These are phyloP conservation scores for Bambusicola thoracicus DNA, from an alignment of 2,113 vertebrate species.

Conservation along the genomic window DNA sequence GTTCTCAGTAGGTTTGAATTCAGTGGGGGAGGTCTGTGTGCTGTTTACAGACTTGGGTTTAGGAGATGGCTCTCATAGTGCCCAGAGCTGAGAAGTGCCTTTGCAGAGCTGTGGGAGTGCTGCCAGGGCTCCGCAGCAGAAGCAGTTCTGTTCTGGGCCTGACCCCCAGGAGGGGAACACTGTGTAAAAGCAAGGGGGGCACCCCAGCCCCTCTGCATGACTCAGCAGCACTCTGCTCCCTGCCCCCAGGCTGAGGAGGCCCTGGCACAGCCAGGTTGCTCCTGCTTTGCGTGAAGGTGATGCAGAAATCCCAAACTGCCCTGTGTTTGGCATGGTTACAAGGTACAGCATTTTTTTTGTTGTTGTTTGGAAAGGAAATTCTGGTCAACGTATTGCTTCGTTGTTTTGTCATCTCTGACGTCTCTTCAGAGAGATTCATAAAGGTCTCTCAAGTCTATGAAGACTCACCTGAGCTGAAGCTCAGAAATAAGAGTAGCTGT, in stretches of 20 bases:
- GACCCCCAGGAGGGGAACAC: background rate
- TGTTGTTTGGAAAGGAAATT: background rate
- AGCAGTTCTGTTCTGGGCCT: background rate
- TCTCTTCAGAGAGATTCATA: background rate
- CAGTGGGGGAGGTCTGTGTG: background rate
- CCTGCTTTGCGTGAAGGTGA: background rate
- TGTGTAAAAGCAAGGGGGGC: background rate
- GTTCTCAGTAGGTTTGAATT: background rate
- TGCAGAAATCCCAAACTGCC: background rate
- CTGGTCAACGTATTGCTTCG: background rate
- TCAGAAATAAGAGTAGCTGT: background rate
- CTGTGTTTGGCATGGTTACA: fast-evolving
- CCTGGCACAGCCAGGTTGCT: background rate
- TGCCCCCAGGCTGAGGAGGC: background rate
- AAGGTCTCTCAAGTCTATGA: background rate
- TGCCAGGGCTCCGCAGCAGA: background rate
- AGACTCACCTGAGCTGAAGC: background rate
- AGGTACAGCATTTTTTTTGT: background rate
- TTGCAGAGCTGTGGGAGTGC: fast-evolving
- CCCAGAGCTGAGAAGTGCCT: background rate
- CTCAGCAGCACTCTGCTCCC: background rate
- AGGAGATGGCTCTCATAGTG: background rate
- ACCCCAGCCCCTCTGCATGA: fast-evolving
- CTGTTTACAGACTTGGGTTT: background rate
- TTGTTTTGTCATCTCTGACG: background rate